Conservation (phyloP, 2,888 invertebrate species). For the Cancer borealis region DNA sequence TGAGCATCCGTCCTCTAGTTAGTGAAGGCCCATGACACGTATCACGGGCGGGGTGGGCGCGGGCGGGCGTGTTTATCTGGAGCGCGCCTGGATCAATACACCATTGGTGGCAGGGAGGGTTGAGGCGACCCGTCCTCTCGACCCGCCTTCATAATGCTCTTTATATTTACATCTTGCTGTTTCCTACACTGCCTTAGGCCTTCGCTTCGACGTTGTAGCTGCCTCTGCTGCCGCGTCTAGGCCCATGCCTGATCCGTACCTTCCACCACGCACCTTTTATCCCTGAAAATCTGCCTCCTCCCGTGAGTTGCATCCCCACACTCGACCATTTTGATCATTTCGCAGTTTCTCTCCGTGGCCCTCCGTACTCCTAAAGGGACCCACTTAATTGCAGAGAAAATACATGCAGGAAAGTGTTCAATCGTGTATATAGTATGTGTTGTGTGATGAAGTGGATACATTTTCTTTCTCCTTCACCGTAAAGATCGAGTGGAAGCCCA, state of each 20-base stretch:
- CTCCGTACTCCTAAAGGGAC: background rate
- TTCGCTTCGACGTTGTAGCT: constrained; percentile 5
- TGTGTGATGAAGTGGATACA: background rate
- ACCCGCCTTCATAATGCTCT: constrained; percentile 60
- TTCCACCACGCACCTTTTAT: background rate
- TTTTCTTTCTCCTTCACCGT: background rate
- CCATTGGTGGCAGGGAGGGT: constrained; percentile 62
- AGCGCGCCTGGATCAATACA: constrained; percentile 68
- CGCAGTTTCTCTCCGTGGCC: constrained; percentile 50
- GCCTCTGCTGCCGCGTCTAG: constrained; percentile 31
- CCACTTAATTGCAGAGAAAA: background rate
- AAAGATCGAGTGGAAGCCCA: constrained; percentile 17
- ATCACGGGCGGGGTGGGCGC: constrained; percentile 70
- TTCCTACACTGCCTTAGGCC: constrained; percentile 3
- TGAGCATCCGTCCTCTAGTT: background rate
- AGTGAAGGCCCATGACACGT: background rate
- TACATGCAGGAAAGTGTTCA: background rate
- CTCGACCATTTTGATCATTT: constrained; percentile 59
- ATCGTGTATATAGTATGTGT: background rate
- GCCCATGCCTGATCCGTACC: background rate
- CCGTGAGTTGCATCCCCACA: constrained; percentile 28
- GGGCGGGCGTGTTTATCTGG: constrained; percentile 71
- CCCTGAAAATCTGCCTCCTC: constrained; percentile 41
- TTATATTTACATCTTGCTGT: constrained; percentile 7
- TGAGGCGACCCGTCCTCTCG: constrained; percentile 49